A percentile compares a stretch with the other conserved stretches of the same genome.
Conservation (phyloP, 2,888 invertebrate species). For the Euplagia quadripunctaria region DNA sequence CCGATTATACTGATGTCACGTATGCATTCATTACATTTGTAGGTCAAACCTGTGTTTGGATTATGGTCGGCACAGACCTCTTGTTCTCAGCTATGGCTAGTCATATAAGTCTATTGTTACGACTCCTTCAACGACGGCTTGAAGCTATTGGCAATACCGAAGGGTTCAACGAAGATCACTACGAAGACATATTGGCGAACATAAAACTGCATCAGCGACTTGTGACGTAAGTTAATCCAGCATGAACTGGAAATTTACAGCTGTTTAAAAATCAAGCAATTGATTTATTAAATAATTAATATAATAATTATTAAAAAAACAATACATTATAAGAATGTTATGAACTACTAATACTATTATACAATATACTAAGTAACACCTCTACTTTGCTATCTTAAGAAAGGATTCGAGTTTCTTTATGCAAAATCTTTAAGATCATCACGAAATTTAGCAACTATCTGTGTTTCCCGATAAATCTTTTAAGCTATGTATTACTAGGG, state of each 20-base stretch:
- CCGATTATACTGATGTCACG: constrained; percentile 14
- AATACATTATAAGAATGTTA: too few species aligned
- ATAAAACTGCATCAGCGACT: constrained; percentile 80
- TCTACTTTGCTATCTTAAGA: not conserved
- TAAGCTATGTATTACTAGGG: too few species aligned
- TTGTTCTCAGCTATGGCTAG: constrained; percentile 81
- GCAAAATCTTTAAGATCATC: not conserved
- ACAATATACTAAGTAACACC: not conserved
- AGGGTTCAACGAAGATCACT: constrained; percentile 66
- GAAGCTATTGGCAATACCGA: constrained; percentile 60
- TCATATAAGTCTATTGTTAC: constrained; percentile 75
- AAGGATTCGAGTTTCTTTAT: not conserved
- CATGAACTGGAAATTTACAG: not conserved
- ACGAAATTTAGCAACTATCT: too few species aligned
- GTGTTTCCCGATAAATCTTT: too few species aligned
- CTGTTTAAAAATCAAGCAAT: not conserved
- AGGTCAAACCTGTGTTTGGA: constrained; percentile 81
- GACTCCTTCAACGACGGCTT: constrained; percentile 71
- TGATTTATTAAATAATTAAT: not conserved
- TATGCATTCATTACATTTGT: constrained; percentile 21
- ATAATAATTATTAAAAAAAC: too few species aligned
- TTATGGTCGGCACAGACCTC: constrained; percentile 79
- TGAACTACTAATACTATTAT: not conserved
- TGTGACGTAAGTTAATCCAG: constrained; percentile 64
- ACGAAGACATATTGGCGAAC: constrained; percentile 68